Conservation (phyloP, 2,113 vertebrate species). For the Coryphaenoides rupestris region DNA sequence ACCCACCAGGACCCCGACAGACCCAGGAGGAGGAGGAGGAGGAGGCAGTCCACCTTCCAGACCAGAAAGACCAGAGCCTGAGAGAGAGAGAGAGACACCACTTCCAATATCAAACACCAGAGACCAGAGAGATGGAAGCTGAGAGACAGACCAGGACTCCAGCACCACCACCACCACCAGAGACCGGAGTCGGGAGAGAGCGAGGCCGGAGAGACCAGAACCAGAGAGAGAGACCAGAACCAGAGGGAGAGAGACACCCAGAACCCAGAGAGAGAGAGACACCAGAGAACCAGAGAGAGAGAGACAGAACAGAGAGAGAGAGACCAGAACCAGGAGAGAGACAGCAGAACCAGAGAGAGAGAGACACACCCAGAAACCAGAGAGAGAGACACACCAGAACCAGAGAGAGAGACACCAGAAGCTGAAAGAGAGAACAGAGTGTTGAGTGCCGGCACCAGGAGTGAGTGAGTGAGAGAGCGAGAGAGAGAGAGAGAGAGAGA, state of each 20-base stretch:
- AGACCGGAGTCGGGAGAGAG: too few species aligned
- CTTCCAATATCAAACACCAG: too few species aligned
- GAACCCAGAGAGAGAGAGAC: constrained; percentile 56
- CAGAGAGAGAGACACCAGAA: constrained; percentile 33
- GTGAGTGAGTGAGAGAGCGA: constrained; percentile 11
- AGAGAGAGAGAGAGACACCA: constrained; percentile 44
- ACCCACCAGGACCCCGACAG: background rate
- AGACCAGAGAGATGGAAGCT: background rate
- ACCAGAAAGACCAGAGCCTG: constrained; percentile 5
- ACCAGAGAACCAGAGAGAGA: constrained; percentile 51
- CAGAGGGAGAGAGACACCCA: constrained; percentile 22
- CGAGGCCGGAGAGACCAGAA: constrained; percentile 22
- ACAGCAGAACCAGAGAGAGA: constrained; percentile 40
- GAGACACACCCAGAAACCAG: constrained; percentile 43
- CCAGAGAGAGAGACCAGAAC: constrained; percentile 18
- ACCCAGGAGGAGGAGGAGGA: too few species aligned
- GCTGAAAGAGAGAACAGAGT: constrained; percentile 52
- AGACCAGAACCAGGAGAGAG: constrained; percentile 34
- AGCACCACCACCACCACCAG: background rate
- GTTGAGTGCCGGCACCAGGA: constrained; percentile 25
- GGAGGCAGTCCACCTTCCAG: too few species aligned
- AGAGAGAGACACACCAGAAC: constrained; percentile 7
- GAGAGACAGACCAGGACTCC: constrained; percentile 8
- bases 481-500: too few species aligned
- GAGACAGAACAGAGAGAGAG: constrained; percentile 41